A percentile compares a stretch with the other conserved stretches of the same genome.
phyloP scores from a whole-genome alignment of 2,113 vertebrate genomes.

The Cynoglossus semilaevis region DNA sequence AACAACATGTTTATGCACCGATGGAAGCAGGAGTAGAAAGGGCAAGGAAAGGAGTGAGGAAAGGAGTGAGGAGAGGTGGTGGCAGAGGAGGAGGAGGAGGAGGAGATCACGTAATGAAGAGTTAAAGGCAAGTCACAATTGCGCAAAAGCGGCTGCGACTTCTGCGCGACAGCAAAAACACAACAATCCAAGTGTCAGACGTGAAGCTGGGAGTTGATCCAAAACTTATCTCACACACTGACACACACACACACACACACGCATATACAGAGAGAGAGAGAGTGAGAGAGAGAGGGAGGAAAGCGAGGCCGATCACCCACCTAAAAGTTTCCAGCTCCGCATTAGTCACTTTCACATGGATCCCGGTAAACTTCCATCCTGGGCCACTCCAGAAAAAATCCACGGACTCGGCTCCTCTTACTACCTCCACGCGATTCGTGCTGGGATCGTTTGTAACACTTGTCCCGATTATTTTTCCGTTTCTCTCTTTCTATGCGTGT shows the following conservation, averaged over 20 bases:
- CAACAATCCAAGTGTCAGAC: constrained; percentile 26
- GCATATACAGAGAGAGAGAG: constrained; percentile 14
- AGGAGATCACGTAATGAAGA: constrained; percentile 31
- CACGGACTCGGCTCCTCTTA: constrained; percentile 56
- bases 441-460: not conserved
- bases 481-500: too few relatives aligned
- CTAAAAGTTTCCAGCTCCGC: constrained; percentile 81
- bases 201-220: not conserved
- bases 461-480: not conserved
- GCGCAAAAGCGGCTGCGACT: constrained; percentile 30
- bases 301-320: constrained; percentile 71
- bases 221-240: constrained; percentile 34
- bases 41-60: not conserved
- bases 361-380: constrained; percentile 73
- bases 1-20: constrained; percentile 39
- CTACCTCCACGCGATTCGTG: constrained; percentile 43
- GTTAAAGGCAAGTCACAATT: constrained; percentile 48
- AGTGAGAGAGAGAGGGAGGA: constrained; percentile 1
- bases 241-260: too few relatives aligned
- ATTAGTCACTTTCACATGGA: constrained; percentile 75
- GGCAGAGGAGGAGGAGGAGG: too few relatives aligned
- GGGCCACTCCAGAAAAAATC: constrained; percentile 61
- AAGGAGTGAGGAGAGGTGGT: not conserved
- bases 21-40: not conserved
- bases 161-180: constrained; percentile 28